phyloP scores from a whole-genome alignment of 2,113 vertebrate species.

The Corythoichthys intestinalis region DNA sequence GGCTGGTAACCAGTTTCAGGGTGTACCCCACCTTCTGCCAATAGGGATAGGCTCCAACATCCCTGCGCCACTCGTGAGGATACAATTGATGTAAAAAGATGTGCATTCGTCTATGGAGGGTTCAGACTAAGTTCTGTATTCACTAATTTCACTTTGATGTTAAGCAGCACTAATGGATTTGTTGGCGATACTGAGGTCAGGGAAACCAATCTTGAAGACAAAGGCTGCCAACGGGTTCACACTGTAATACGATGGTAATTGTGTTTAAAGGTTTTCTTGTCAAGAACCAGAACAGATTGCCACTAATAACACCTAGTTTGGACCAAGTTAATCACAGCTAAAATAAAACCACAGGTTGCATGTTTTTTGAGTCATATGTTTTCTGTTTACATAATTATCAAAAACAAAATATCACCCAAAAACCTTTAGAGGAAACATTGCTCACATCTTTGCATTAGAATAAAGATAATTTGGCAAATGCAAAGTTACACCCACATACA shows the following conservation, averaged over 20 bases:
- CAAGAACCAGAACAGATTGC: not conserved
- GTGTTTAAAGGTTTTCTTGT: constrained; percentile 16
- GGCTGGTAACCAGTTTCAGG: too few relatives aligned
- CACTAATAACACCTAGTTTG: not conserved
- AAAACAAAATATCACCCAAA: not conserved
- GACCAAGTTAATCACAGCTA: not conserved
- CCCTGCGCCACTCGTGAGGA: too few relatives aligned
- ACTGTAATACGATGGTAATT: constrained; percentile 11
- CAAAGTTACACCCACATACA: constrained; percentile 6
- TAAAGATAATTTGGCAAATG: not conserved
- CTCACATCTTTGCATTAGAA: not conserved
- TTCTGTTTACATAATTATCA: not conserved
- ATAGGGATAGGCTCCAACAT: too few relatives aligned
- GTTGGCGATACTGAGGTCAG: not conserved
- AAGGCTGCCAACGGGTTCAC: constrained; percentile 12
- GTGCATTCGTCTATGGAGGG: too few relatives aligned
- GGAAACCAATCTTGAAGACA: not conserved
- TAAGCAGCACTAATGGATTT: not conserved
- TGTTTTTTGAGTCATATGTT: not conserved
- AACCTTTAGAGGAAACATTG: not conserved
- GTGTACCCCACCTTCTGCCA: too few relatives aligned
- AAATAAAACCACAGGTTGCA: not conserved
- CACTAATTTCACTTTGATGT: too few relatives aligned
- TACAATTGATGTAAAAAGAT: too few relatives aligned
- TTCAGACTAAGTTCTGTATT: too few relatives aligned